These are phyloP conservation scores for Chaetodon auriga DNA, from an alignment of 2,113 vertebrate species.

Conservation along the genomic window DNA sequence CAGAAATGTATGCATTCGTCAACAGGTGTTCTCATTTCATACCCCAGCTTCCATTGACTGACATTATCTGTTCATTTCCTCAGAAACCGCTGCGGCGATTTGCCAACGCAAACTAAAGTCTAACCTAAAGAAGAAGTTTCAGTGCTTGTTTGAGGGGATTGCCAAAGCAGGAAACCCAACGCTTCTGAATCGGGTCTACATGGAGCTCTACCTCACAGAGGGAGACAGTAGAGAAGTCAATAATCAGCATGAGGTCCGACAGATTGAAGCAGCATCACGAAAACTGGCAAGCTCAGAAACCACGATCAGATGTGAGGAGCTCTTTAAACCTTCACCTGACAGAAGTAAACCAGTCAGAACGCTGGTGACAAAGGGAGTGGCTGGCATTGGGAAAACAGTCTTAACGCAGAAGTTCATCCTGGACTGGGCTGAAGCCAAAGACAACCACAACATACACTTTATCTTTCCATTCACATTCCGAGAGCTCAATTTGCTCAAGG, in stretches of 20 bases:
- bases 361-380: conserved; percentile 51
- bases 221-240: conserved; percentile 25
- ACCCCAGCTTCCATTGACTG: neutral
- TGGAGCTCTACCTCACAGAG: conserved; percentile 57
- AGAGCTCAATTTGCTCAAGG: conserved; percentile 29
- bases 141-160: conserved; percentile 45
- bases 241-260: conserved; percentile 42
- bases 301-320: neutral
- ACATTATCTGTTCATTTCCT: neutral
- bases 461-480: conserved; percentile 42
- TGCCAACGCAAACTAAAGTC: conserved; percentile 40
- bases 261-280: conserved; percentile 10
- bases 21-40: neutral
- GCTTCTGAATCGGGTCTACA: conserved; percentile 57
- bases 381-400: conserved; percentile 43
- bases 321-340: conserved; percentile 19
- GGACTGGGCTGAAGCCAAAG: conserved; percentile 41
- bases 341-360: conserved; percentile 33
- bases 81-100: conserved; percentile 10
- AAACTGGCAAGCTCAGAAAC: neutral
- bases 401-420: conserved; percentile 41
- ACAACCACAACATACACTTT: conserved; percentile 12
- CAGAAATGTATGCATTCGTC: neutral
- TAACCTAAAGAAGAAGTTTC: conserved; percentile 33
- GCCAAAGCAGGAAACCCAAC: conserved; percentile 26